These are phyloP conservation scores for Popillia japonica DNA, from an alignment of 1,140 invertebrate genomes.

Conservation along the genomic window DNA sequence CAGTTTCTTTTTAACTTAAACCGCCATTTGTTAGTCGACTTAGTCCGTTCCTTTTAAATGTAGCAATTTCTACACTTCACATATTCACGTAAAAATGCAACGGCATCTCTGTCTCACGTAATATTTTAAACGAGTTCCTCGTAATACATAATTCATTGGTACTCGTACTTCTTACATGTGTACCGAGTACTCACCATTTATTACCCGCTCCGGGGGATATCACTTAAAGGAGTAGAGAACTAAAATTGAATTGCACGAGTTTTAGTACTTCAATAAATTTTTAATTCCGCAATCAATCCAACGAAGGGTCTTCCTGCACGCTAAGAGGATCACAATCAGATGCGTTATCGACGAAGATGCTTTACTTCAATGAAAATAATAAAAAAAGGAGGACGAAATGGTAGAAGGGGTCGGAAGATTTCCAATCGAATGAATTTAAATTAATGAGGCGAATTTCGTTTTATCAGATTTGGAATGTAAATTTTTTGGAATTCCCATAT, in stretches of 20 bases:
- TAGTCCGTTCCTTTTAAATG: too few relatives aligned
- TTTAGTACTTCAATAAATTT: conserved; percentile 7
- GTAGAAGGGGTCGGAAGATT: neutral
- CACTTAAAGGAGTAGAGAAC: neutral
- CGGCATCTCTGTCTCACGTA: neutral
- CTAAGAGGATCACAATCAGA: neutral
- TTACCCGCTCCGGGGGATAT: neutral
- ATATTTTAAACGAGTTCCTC: neutral
- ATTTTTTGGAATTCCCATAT: too few relatives aligned
- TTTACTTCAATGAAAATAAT: neutral
- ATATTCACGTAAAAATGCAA: neutral
- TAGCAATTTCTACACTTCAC: neutral
- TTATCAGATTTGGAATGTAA: neutral
- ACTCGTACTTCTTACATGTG: neutral
- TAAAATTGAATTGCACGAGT: neutral
- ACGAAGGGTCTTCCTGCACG: neutral
- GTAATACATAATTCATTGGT: conserved; percentile 3
- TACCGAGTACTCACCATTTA: neutral
- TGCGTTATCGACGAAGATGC: neutral
- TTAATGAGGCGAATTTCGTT: neutral
- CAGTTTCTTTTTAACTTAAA: too few relatives aligned
- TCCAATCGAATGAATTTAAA: neutral
- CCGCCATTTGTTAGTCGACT: too few relatives aligned
- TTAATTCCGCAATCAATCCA: conserved; percentile 2
- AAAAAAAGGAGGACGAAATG: neutral